Evolutionary conservation across 2,888 invertebrate species (phyloP).

Genomic region (Euplagia quadripunctaria): DNA sequence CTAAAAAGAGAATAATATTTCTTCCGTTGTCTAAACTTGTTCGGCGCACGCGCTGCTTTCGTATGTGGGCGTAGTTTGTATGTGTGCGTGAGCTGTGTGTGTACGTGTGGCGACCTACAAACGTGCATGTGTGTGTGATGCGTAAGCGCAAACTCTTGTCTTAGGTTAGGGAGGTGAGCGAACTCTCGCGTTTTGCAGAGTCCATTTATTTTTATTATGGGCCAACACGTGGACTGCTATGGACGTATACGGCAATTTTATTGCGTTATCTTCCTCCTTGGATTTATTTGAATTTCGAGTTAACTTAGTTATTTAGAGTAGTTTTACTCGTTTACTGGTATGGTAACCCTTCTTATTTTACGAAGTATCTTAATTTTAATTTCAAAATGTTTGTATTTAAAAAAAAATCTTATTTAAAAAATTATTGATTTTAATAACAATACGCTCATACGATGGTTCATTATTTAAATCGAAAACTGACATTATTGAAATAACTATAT

Average conservation of each 20-base stretch:
- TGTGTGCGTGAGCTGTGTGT: slow-evolving; percentile 58
- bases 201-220: slow-evolving; percentile 86
- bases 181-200: slow-evolving; percentile 82
- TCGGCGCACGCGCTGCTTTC: slow-evolving; percentile 79
- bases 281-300: slow-evolving; percentile 51
- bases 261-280: slow-evolving; percentile 76
- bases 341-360: neutral
- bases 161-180: slow-evolving; percentile 87
- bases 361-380: slow-evolving; percentile 14
- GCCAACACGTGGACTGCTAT: slow-evolving; percentile 78
- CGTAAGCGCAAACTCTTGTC: slow-evolving; percentile 82
- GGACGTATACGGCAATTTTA: slow-evolving; percentile 74
- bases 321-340: neutral
- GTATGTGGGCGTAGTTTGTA: slow-evolving; percentile 66
- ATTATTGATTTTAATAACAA: too few species aligned
- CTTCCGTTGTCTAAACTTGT: slow-evolving; percentile 87
- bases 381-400: neutral
- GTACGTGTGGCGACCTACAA: slow-evolving; percentile 67
- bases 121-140: slow-evolving; percentile 70
- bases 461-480: too few species aligned
- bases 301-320: slow-evolving; percentile 3
- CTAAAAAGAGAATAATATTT: slow-evolving; percentile 86
- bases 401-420: neutral
- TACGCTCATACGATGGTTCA: too few species aligned
- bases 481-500: too few species aligned